Evolutionary conservation across 2,888 invertebrate genomes (phyloP), one percentile per base, ranked within the genome.

Genomic region (Scelioninae gen. 2): DNA sequence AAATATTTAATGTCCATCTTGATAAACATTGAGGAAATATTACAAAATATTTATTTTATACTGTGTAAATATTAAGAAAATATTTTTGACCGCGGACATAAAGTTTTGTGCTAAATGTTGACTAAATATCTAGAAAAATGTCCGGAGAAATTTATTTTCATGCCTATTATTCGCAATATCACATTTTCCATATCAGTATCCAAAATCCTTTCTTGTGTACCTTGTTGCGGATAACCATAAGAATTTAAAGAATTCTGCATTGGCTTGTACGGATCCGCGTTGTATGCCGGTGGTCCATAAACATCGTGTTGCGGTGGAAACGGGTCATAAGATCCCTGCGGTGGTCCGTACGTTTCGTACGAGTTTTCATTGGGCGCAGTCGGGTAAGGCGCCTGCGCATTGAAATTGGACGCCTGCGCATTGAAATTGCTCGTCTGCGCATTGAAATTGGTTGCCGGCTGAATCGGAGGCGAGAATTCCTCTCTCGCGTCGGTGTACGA

Each of bases 331-430:
- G 13, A 2, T 15, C 39, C 13, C 6, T 37, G 46, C 2, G 83
- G 81, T n/a, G 81, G 79, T 6, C 83, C 83, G 13, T 85, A 84
- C 3, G 84, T 33, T 18, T 63, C 35, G 25, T 52, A 53, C 9
- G 11, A 11, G 6, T 60, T 63, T 0, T 43, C 52, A 22, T 43
- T 41, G 4, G n/a, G 50, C 10, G 2, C 9, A 9, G 2, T 13
- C 7, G 6, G 22, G 15, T 7, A 55, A n/a, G 55, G 18, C 33
- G 28, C 10, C 31, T 10, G 41, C 6, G 19, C n/a, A 11, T 69
- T 69, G 13, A 69, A 69, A 53, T 69, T 53, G 39, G 25, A 1
- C 28, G 11, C n/a, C n/a, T n/a, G n/a, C n/a, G n/a, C n/a, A n/a
- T n/a, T n/a, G n/a, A n/a, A n/a, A n/a, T n/a, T n/a, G n/a, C n/a